phyloP scores from a whole-genome alignment of 1,140 invertebrate species.

The Mycetomoellerius zeteki region DNA sequence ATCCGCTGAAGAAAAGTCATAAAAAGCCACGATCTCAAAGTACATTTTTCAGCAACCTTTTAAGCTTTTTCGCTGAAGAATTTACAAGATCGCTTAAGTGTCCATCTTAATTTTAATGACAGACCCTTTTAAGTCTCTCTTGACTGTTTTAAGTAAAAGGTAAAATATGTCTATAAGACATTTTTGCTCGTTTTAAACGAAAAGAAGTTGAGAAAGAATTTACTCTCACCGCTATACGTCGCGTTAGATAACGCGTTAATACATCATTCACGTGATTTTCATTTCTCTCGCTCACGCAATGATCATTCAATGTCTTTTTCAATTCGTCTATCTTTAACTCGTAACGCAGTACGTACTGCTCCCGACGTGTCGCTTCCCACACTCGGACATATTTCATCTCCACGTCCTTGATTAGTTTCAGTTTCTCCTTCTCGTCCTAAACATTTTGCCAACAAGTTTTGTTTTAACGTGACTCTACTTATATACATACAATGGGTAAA shows the following conservation, averaged over 20 bases:
- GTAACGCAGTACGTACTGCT: slow-evolving; percentile 78
- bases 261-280: slow-evolving; percentile 76
- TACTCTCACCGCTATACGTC: slow-evolving; percentile 78
- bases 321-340: slow-evolving; percentile 75
- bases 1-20: not conserved
- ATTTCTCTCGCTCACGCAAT: slow-evolving; percentile 75
- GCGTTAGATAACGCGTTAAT: slow-evolving; percentile 78
- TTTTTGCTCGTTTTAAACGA: slow-evolving; percentile 7
- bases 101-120: slow-evolving; percentile 23
- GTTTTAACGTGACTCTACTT: not conserved
- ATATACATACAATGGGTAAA: slow-evolving; percentile 6
- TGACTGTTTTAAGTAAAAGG: not conserved
- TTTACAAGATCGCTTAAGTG: not conserved
- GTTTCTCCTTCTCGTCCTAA: slow-evolving; percentile 79
- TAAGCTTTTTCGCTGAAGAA: not conserved
- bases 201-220: not conserved
- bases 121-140: slow-evolving; percentile 22
- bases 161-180: not conserved
- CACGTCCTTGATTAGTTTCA: slow-evolving; percentile 77
- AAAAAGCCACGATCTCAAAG: not conserved
- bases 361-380: slow-evolving; percentile 80
- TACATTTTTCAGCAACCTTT: slow-evolving; percentile 12
- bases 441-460: slow-evolving; percentile 47
- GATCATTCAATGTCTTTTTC: slow-evolving; percentile 71
- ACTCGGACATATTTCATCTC: slow-evolving; percentile 78